Evolutionary conservation across 1,140 invertebrate genomes (phyloP).

Genomic region (Dendrolimus punctatus): DNA sequence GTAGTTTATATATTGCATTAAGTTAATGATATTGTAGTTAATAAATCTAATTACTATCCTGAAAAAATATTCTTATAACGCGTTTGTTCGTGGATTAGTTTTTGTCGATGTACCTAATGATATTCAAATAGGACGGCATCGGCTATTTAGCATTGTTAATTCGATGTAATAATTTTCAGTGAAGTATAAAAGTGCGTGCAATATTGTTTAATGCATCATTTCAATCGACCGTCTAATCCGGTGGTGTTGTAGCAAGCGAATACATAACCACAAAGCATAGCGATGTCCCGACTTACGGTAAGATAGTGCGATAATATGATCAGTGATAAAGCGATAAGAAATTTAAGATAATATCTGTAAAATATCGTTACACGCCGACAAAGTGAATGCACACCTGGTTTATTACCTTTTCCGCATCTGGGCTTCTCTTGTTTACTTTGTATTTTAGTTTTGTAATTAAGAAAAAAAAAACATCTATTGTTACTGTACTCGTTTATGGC

Average conservation of each 20-base stretch:
- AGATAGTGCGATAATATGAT: slow-evolving; percentile 8
- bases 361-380: no score
- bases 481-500: no score
- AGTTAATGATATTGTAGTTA: background rate
- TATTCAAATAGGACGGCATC: slow-evolving; percentile 61
- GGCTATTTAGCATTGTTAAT: slow-evolving; percentile 61
- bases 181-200: slow-evolving; percentile 60
- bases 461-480: no score
- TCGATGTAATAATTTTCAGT: slow-evolving; percentile 55
- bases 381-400: no score
- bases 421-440: no score
- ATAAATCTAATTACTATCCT: slow-evolving; percentile 6
- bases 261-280: slow-evolving; percentile 10
- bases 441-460: no score
- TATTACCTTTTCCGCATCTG: no score
- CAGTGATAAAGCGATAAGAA: no score
- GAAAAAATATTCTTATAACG: slow-evolving; percentile 3
- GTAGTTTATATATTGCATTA: background rate
- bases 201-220: slow-evolving; percentile 33
- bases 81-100: slow-evolving; percentile 21
- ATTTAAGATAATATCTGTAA: no score
- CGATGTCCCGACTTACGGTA: slow-evolving; percentile 62
- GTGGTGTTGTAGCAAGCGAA: slow-evolving; percentile 31
- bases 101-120: slow-evolving; percentile 49
- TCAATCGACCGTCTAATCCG: slow-evolving; percentile 28